Evolutionary conservation across 1,140 invertebrate genomes (phyloP).

Genomic region (Aphidius ervi): DNA sequence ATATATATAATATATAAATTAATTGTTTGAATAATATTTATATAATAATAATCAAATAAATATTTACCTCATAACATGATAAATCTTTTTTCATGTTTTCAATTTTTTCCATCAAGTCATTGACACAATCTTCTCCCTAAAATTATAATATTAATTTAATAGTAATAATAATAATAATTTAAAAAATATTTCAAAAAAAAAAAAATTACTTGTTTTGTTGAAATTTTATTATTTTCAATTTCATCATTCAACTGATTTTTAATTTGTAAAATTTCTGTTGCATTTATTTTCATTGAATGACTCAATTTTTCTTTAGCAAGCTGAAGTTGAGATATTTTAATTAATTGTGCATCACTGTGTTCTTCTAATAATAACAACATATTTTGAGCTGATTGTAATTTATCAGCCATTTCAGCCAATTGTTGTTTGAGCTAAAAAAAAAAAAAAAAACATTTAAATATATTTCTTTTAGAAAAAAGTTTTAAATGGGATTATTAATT

Average conservation of each 20-base stretch:
- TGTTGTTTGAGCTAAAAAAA: constrained; percentile 34
- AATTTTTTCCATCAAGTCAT: too few species aligned
- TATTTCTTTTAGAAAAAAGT: too few species aligned
- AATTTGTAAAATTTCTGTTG: constrained; percentile 23
- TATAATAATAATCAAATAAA: too few species aligned
- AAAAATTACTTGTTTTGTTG: constrained; percentile 25
- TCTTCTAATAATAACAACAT: constrained; percentile 41
- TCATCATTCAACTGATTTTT: constrained; percentile 24
- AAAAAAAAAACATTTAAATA: too few species aligned
- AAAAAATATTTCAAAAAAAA: too few species aligned
- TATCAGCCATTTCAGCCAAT: constrained; percentile 38
- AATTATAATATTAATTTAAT: constrained; percentile 24
- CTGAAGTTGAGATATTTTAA: constrained; percentile 36
- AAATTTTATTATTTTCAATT: constrained; percentile 17
- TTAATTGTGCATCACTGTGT: constrained; percentile 34
- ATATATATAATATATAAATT: too few species aligned
- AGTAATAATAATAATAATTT: constrained; percentile 12
- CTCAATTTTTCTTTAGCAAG: constrained; percentile 34
- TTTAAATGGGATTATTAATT: not conserved
- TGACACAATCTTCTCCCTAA: too few species aligned
- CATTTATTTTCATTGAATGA: constrained; percentile 30
- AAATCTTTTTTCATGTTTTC: too few species aligned
- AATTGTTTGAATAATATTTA: too few species aligned
- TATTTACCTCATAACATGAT: too few species aligned
- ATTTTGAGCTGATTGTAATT: constrained; percentile 31